These are phyloP conservation scores for Lasioglossum calceatum DNA, from an alignment of 2,888 invertebrate genomes.

Conservation along the genomic window DNA sequence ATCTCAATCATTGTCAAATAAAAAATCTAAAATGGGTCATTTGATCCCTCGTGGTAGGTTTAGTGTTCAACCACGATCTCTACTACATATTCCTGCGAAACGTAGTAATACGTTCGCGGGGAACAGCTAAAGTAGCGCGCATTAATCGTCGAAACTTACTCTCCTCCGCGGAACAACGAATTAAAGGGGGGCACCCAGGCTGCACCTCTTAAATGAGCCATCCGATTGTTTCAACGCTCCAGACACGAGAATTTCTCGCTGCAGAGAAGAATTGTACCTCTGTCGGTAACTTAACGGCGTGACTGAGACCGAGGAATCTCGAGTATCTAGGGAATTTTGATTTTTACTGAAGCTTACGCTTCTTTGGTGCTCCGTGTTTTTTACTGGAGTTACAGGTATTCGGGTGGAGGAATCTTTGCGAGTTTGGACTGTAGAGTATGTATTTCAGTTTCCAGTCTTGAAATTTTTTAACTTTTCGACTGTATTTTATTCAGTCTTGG, in stretches of 20 bases:
- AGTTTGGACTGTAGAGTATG: neutral
- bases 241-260: neutral
- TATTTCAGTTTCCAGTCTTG: neutral
- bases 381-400: neutral
- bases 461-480: neutral
- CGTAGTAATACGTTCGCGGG: neutral
- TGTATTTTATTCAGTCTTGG: neutral
- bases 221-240: slow-evolving; percentile 9
- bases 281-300: neutral
- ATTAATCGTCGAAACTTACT: slow-evolving; percentile 22
- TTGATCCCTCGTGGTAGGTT: too few relatives aligned
- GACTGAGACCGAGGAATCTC: neutral
- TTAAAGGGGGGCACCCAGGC: slow-evolving; percentile 10
- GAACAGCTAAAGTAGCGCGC: slow-evolving; percentile 6
- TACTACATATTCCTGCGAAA: neutral
- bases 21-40: too few relatives aligned
- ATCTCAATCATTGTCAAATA: too few relatives aligned
- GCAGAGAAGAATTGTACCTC: neutral
- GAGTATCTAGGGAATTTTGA: neutral
- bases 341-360: neutral
- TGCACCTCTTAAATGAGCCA: neutral
- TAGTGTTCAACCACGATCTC: too few relatives aligned
- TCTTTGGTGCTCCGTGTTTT: neutral
- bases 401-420: neutral
- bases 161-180: slow-evolving; percentile 20